Evolutionary conservation across 2,797 vertebrate genomes (phyloP).

Genomic region (Mormyrus proboscirostris): DNA sequence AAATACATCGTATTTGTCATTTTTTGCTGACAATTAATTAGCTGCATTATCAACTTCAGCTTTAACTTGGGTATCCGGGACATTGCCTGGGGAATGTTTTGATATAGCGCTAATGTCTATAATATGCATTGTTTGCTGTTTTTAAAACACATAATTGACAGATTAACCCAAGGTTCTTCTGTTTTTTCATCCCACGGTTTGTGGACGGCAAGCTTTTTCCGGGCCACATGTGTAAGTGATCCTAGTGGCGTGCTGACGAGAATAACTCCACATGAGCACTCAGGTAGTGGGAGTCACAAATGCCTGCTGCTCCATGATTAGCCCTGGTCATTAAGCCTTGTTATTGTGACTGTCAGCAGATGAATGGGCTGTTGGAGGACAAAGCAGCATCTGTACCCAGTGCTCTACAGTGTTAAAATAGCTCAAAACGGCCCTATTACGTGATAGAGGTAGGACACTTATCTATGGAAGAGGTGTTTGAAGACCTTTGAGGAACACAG

Average conservation of each 20-base stretch:
- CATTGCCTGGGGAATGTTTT: not conserved
- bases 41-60: slow-evolving; percentile 24
- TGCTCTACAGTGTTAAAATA: not conserved
- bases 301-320: slow-evolving; percentile 1
- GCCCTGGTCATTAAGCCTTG: not conserved
- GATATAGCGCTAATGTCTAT: not conserved
- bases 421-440: not conserved
- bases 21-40: slow-evolving; percentile 56
- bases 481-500: not conserved
- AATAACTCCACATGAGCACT: not conserved
- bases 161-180: not conserved
- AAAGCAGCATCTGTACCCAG: not conserved
- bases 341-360: slow-evolving; percentile 4
- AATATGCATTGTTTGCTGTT: not conserved
- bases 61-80: not conserved
- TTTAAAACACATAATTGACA: not conserved
- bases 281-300: slow-evolving; percentile 12
- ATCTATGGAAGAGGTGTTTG: not conserved
- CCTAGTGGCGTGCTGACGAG: not conserved
- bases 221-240: not conserved
- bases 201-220: not conserved
- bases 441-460: not conserved
- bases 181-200: not conserved
- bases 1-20: slow-evolving; percentile 58
- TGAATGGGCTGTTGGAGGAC: not conserved